Percentiles rank a stretch among this genome's conserved stretches.
Evolutionary conservation across 2,797 vertebrate genomes (phyloP).

Genomic region (Urophycis tenuis): DNA sequence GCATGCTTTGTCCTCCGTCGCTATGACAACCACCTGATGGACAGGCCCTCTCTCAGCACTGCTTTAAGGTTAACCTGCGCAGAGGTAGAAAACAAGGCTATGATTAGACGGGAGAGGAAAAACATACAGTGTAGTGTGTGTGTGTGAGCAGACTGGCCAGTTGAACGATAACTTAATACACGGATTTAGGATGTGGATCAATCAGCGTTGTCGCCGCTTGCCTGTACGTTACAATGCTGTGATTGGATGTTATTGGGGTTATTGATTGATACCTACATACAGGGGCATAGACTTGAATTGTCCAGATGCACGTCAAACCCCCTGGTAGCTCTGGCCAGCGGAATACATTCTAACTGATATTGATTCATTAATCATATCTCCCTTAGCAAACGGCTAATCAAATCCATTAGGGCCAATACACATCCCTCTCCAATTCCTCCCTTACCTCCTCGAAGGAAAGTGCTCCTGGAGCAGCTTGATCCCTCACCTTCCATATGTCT

Average conservation of each 20-base stretch:
- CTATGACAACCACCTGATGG: constrained; percentile 68
- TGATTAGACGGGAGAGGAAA: background rate
- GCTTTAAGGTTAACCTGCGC: constrained; percentile 68
- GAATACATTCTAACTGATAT: background rate
- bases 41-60: constrained; percentile 69
- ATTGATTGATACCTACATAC: too few species aligned
- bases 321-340: too few species aligned
- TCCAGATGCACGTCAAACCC: too few species aligned
- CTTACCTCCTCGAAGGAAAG: background rate
- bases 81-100: constrained; percentile 32
- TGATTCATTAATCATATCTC: background rate
- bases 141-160: too few species aligned
- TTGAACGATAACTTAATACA: background rate
- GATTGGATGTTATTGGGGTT: too few species aligned
- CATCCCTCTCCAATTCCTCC: background rate
- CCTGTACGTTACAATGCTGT: background rate
- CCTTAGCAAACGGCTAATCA: background rate
- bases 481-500: background rate
- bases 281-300: too few species aligned
- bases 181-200: background rate
- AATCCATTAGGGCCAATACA: background rate
- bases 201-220: background rate
- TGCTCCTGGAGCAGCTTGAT: background rate
- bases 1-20: constrained; percentile 61
- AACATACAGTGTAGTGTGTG: too few species aligned